phyloP scores from a whole-genome alignment of 2,888 invertebrate genomes.

The Diaphora mendica region DNA sequence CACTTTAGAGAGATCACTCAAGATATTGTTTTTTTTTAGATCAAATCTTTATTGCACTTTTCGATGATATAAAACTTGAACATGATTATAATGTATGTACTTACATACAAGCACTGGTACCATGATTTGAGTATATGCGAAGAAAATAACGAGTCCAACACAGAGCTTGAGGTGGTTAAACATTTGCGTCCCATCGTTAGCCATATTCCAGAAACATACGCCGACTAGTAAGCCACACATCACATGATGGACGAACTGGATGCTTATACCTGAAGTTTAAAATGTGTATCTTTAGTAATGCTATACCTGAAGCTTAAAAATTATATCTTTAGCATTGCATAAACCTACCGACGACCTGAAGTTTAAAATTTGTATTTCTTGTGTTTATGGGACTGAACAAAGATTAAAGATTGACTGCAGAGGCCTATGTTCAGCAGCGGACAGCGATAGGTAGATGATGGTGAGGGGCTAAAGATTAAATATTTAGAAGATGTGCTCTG shows the following conservation, averaged over 20 bases:
- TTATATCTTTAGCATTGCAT: background rate
- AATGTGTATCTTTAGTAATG: background rate
- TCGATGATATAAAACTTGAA: background rate
- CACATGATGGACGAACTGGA: slow-evolving; percentile 88
- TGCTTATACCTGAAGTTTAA: slow-evolving; percentile 80
- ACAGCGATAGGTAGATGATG: too few species aligned
- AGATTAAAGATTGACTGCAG: too few species aligned
- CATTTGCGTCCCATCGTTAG: slow-evolving; percentile 88
- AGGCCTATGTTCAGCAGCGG: too few species aligned
- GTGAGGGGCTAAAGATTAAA: background rate
- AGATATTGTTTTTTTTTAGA: background rate
- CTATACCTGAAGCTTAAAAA: background rate
- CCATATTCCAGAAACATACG: slow-evolving; percentile 87
- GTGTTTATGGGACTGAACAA: background rate
- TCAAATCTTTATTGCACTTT: background rate
- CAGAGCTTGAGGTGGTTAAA: slow-evolving; percentile 90
- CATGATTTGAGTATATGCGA: slow-evolving; percentile 90
- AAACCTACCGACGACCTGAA: too few species aligned
- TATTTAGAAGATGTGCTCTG: background rate
- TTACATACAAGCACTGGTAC: slow-evolving; percentile 89
- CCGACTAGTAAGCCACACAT: slow-evolving; percentile 87
- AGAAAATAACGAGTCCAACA: slow-evolving; percentile 88
- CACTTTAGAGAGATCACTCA: too few species aligned
- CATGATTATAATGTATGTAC: slow-evolving; percentile 60
- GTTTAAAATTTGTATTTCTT: background rate